Evolutionary conservation across 1,140 invertebrate species (phyloP).

Genomic region (Polyergus mexicanus): DNA sequence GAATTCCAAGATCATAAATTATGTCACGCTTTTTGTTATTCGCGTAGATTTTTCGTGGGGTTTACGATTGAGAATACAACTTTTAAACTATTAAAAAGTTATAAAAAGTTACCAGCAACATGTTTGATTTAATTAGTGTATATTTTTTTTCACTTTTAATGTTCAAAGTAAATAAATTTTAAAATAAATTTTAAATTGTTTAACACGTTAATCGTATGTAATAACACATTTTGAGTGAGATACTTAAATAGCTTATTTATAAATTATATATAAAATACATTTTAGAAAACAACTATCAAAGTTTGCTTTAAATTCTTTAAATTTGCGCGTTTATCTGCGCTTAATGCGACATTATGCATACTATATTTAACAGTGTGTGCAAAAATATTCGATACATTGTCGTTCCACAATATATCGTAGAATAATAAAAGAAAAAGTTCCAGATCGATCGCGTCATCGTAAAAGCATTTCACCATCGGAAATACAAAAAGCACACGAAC

Average conservation of each 20-base stretch:
- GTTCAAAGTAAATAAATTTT: conserved; percentile 12
- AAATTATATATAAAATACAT: background rate
- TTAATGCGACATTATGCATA: background rate
- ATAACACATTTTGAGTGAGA: no score
- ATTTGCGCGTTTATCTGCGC: background rate
- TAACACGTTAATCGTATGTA: no score
- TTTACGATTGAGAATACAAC: background rate
- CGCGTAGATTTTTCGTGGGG: background rate
- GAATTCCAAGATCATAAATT: conserved; percentile 52
- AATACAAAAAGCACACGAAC: conserved; percentile 55
- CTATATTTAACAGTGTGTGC: background rate
- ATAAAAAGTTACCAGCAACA: background rate
- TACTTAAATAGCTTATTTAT: background rate
- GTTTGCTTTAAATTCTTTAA: background rate
- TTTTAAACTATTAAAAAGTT: background rate
- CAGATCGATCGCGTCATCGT: conserved; percentile 30
- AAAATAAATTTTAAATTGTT: background rate
- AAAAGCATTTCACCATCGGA: conserved; percentile 49
- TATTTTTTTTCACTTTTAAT: background rate
- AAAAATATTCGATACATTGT: conserved; percentile 8
- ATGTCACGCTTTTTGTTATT: conserved; percentile 20
- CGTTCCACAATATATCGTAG: background rate
- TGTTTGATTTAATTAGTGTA: conserved; percentile 11
- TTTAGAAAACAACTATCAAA: background rate
- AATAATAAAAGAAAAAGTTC: conserved; percentile 29